Evolutionary conservation across 92 coral and sea anemone species (phyloP).

Genomic region (Palythoa caribaeorum): DNA sequence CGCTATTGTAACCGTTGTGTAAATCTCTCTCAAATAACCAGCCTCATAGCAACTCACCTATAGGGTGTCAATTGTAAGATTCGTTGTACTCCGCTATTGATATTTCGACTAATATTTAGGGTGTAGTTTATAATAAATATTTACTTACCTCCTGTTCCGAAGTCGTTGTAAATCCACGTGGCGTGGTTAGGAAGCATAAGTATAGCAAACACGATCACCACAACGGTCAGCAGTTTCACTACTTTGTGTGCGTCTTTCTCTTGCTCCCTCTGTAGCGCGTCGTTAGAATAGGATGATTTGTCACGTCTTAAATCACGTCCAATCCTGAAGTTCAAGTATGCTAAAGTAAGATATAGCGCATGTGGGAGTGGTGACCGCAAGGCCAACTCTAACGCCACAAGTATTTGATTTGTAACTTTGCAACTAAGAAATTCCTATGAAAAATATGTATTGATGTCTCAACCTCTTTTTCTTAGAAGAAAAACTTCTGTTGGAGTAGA

Average conservation of each 20-base stretch:
- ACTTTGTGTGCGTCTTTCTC: conserved; percentile 93
- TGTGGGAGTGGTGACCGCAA: too few relatives aligned
- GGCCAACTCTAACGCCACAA: too few relatives aligned
- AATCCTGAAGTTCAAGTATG: conserved; percentile 63
- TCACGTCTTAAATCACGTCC: conserved; percentile 89
- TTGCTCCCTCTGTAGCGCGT: conserved; percentile 93
- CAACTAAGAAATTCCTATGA: too few relatives aligned
- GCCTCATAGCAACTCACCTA: not conserved
- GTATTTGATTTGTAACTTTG: too few relatives aligned
- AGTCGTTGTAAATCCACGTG: conserved; percentile 89
- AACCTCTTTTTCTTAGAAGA: too few relatives aligned
- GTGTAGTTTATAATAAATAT: not conserved
- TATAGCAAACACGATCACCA: conserved; percentile 86
- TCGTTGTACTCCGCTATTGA: not conserved
- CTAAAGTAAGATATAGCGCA: not conserved
- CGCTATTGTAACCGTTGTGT: too few relatives aligned
- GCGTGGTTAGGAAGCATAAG: conserved; percentile 91
- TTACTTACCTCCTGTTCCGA: conserved; percentile 83
- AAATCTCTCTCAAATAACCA: too few relatives aligned
- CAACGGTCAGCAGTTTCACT: conserved; percentile 87
- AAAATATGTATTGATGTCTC: too few relatives aligned
- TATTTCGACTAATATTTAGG: not conserved
- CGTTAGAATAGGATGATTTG: conserved; percentile 88
- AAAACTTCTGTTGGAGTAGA: too few relatives aligned
- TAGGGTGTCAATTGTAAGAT: not conserved